Base-by-base conservation (phyloP, 2,888 invertebrate species). In the Baccha elongata region DNA sequence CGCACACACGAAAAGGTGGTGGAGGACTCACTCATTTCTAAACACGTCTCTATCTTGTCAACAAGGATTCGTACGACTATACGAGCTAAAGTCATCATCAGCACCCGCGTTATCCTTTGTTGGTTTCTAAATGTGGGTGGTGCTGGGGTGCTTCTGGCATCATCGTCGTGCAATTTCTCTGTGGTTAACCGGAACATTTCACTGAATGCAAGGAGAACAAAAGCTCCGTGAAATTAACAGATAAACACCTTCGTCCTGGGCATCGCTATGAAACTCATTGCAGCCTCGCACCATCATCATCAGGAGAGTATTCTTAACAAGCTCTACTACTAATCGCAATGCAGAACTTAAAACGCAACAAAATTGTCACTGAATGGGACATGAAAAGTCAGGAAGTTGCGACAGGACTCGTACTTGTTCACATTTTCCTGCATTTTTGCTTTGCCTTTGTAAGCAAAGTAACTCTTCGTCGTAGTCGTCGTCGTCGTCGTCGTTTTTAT, bases 211-310 rank as follows among this genome's bases (percentile, higher is more conserved):
- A 50, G 46, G 10, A 79, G 52, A 65, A 74, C 73, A 73, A 84
- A 81, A 74, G 79, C 79, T 32, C 69, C 48, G 48, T 76, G 50
- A 76, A 76, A 76, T 83, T 83, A 83, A 76, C 78, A 83, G 83
- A 78, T 68, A 83, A 83, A 69, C 73, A 60, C 69, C 68, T 55
- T 68, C 50, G 37, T 72, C 37, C 62, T 65, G 65, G 15, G 52
- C 80, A 48, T 37, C 68, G 10, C 62, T 35, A n/a, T n/a, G 60
- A 1, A 7, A 37, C 17, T 52, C 11, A 29, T 17, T n/a, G n/a
- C 29, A 32, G 42, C 19, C 44, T 60, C 17, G 29, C 17, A 26
- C 53, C 62, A 32, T 21, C 26, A 52, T 48, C 53, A 32, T 64
- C 55, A 44, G 29, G 29, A 52, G 21, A 46, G 53, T 17, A 58